Base-by-base conservation (phyloP, 2,888 invertebrate species). In the Hydraecia micacea region DNA sequence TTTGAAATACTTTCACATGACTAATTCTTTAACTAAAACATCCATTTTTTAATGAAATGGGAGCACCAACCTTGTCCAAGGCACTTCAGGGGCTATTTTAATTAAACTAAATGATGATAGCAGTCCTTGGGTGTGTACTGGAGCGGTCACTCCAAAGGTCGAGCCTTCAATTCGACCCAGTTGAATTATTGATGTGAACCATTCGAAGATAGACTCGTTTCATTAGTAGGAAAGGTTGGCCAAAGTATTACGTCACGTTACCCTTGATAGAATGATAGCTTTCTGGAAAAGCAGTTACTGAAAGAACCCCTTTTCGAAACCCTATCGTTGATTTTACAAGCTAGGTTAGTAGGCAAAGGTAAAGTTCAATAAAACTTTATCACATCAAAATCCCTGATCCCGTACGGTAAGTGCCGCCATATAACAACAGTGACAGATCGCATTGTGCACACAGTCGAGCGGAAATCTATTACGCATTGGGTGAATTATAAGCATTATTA, bases 401-500 rank as follows among this genome's bases (percentile, higher is more conserved):
- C 39, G 63, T 68, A n/a, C 39, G 28, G 74, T 80, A 79, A 85
- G 76, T 76, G 68, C 76, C n/a, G 75, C 78, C 65, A 79, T 85
- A 82, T 78, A 80, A 70, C 65, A 84, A 60, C 80, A 71, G 75
- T 85, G 86, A 86, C 78, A 86, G 87, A 85, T 80, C 73, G 76
- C 82, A 86, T 86, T 86, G 85, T 86, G 79, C 79, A 80, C 77
- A 81, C 76, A 80, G 82, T 73, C 84, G 69, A 84, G 84, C 77
- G 72, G 81, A 83, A 87, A 89, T 86, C 86, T 87, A 86, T 89
- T 89, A 89, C 87, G 83, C 87, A 85, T 86, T 84, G 85, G 84
- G 85, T 89, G 88, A 89, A 87, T 89, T 89, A 89, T 89, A 89
- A 82, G 85, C 89, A 84, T 89, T 89, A 89, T 89, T 89, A 87